phyloP scores from a whole-genome alignment of 2,113 vertebrate species.

The Pandion haliaetus region DNA sequence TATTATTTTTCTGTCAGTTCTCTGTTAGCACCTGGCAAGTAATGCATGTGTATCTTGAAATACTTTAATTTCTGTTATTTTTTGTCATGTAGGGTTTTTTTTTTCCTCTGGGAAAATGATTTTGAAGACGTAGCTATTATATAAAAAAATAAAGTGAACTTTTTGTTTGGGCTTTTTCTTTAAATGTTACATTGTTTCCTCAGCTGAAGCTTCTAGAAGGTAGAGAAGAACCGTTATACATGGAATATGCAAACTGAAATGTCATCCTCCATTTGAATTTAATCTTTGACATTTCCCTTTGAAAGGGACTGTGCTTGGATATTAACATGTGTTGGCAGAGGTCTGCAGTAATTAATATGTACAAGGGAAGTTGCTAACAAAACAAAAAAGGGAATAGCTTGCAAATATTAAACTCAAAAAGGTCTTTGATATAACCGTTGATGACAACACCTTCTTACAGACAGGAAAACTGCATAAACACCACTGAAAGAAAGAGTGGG shows the following conservation, averaged over 20 bases:
- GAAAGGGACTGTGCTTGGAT: background rate
- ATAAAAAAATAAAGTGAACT: background rate
- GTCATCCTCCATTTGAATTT: slow-evolving; percentile 30
- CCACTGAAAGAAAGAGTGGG: background rate
- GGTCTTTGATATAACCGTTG: background rate
- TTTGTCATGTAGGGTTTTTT: background rate
- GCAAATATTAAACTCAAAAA: slow-evolving; percentile 14
- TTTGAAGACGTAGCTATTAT: background rate
- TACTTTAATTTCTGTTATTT: background rate
- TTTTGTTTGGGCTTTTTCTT: background rate
- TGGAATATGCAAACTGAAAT: background rate
- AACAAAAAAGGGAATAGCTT: slow-evolving; percentile 38
- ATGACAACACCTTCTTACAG: background rate
- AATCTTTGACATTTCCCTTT: slow-evolving; percentile 30
- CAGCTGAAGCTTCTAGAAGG: background rate
- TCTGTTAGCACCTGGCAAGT: background rate
- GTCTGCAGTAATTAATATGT: slow-evolving; percentile 35
- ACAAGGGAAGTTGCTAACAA: slow-evolving; percentile 12
- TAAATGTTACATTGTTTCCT: background rate
- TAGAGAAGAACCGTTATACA: background rate
- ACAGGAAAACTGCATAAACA: background rate
- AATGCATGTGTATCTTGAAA: background rate
- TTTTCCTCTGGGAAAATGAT: background rate
- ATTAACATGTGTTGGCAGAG: slow-evolving; percentile 6
- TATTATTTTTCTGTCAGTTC: background rate